Evolutionary conservation across 2,113 vertebrate genomes (phyloP).

Genomic region (Rhinichthys klamathensis): DNA sequence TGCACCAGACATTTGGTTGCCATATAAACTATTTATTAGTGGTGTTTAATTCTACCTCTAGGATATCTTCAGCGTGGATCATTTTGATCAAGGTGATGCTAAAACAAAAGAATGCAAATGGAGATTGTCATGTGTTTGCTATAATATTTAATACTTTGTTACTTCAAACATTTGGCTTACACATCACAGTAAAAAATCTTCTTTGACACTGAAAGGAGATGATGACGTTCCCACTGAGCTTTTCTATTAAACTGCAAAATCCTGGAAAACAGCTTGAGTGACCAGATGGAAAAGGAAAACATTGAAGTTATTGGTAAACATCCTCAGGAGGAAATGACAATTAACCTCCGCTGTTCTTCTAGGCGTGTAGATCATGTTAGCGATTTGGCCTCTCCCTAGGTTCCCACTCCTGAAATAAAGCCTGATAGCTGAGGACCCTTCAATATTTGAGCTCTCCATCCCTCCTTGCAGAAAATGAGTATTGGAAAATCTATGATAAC

Average conservation of each 20-base stretch:
- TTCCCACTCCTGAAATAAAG: neutral
- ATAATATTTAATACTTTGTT: constrained; percentile 30
- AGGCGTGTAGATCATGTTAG: neutral
- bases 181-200: neutral
- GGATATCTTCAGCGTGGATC: neutral
- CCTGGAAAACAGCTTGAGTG: constrained; percentile 27
- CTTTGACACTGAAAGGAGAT: constrained; percentile 1
- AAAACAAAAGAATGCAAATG: constrained; percentile 5
- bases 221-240: neutral
- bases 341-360: constrained; percentile 18
- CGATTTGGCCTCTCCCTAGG: neutral
- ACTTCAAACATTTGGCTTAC: constrained; percentile 2
- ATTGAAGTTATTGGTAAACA: constrained; percentile 34
- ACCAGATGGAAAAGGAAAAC: constrained; percentile 31
- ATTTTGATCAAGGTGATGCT: neutral
- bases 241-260: constrained; percentile 22
- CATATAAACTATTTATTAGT: constrained; percentile 25
- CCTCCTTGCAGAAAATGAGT: constrained; percentile 3
- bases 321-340: constrained; percentile 31
- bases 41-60: constrained; percentile 9
- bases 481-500: constrained; percentile 28
- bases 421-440: neutral
- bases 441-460: neutral
- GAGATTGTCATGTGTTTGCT: constrained; percentile 24
- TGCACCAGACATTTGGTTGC: constrained; percentile 8